Evolutionary conservation across 1,140 invertebrate species (phyloP), one percentile per base, ranked within the genome.

Genomic region (Drosophila jambulina): DNA sequence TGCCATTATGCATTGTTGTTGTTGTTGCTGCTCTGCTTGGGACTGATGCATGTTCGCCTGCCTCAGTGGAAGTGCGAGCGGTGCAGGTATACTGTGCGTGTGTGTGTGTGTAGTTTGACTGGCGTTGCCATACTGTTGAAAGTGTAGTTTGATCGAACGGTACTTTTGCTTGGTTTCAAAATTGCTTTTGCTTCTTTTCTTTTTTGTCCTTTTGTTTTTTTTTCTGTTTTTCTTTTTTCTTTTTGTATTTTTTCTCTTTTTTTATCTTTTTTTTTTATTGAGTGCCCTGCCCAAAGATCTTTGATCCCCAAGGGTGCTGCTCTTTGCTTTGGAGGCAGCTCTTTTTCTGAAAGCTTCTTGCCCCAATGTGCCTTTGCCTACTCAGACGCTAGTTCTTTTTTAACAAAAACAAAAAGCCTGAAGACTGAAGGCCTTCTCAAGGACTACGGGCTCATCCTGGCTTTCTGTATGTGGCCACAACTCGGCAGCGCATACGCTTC

Each of bases 341-440:
- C 1, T 34, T 7, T 34, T 38, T n/a, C 5, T 3, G 1, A 9
- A 49, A 54, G 36, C 4, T 13, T 5, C 29, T 59, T 40, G 32
- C 17, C 12, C 15, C 32, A 36, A 46, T 65, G 36, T 76, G 76
- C 82, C 36, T 76, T 87, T 87, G 80, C 77, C 62, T 59, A 23
- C 58, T 72, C 70, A 72, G n/a, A 46, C 27, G 27, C 13, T n/a
- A n/a, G n/a, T n/a, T n/a, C n/a, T 15, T 48, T 21, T n/a, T 23
- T 2, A 34, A 21, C 3, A 60, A 19, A 32, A 23, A 23, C 3
- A 3, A 6, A 13, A 48, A 32, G 0, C 4, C 29, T 36, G n/a
- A 46, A 12, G 42, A 1, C 34, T 23, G 32, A 25, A 49, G 45
- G 45, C 36, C 29, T 29, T 42, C 15, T 8, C 45, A 49, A 48